Base-by-base conservation (phyloP, 2,797 vertebrate species). In the Capromys pilorides region DNA sequence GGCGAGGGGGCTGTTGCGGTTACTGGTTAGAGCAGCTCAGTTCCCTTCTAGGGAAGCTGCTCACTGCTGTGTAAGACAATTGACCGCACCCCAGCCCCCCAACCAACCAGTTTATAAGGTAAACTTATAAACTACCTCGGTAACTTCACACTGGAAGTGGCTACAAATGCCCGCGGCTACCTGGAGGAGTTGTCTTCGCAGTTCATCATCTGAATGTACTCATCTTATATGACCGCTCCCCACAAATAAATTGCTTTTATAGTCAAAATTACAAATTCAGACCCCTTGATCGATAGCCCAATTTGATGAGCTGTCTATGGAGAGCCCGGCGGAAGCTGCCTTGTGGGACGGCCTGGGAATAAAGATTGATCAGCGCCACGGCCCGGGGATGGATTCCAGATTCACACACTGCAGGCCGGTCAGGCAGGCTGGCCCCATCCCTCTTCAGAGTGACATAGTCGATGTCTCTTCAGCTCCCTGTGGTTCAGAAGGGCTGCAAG, bases 241-340 rank as follows among this genome's bases (percentile, higher is more conserved):
- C 90, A 86, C 93, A 96, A 96, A 97, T 95, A 98, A 98, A 97
- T 97, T 88, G 91, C 94, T 97, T 97, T 97, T 97, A 97, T 97
- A 96, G 97, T 97, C 97, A 97, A 89, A 97, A 92, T 94, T 90
- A 97, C 98, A 97, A 97, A 98, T 97, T 97, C 78, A 64, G 96
- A 88, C 73, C 19, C 82, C 36, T 16, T 85, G 93, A 97, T 98
- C 98, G 84, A 98, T 98, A 97, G 26, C 54, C 59, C 85, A 49
- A 0, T 97, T 97, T 97, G 96, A 96, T 86, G 95, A 97, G 94
- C 96, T 92, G 57, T 95, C 96, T 94, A 26, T 88, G 87, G 96
- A 97, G 88, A 91, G 94, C 95, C 94, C 84, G n/a, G 93, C 88
- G 96, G 96, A 97, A 22, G 80, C 94, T 95, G 81, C 91, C 91